Evolutionary conservation across 1,140 invertebrate species (phyloP).

Genomic region (Tetramorium simillimum): DNA sequence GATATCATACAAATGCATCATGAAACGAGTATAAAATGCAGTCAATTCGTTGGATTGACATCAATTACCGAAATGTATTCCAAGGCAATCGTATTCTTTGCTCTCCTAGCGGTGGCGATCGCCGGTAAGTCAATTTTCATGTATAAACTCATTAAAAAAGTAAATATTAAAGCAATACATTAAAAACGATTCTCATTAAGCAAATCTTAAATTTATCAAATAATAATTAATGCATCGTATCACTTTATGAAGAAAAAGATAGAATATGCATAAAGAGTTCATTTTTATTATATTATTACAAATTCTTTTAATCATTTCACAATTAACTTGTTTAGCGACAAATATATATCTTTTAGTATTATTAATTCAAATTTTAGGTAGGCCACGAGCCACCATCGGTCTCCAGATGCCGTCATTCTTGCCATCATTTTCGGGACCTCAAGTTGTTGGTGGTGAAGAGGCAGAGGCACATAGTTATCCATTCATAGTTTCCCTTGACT

Average conservation of each 20-base stretch:
- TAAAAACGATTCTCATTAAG: too few species aligned
- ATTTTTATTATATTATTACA: neutral
- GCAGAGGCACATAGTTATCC: slow-evolving; percentile 82
- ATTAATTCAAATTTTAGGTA: slow-evolving; percentile 26
- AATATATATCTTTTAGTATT: neutral
- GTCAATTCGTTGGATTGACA: neutral
- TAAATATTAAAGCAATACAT: neutral
- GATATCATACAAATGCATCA: slow-evolving; percentile 9
- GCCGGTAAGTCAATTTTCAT: slow-evolving; percentile 62
- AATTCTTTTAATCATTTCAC: neutral
- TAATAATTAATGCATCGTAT: too few species aligned
- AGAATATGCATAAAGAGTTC: neutral
- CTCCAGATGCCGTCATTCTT: neutral
- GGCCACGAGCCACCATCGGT: slow-evolving; percentile 41
- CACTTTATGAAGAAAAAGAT: too few species aligned
- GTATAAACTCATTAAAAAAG: neutral
- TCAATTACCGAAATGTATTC: slow-evolving; percentile 61
- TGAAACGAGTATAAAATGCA: slow-evolving; percentile 53
- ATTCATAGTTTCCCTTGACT: slow-evolving; percentile 84
- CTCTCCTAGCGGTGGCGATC: slow-evolving; percentile 36
- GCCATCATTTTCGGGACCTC: neutral
- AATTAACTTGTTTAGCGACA: neutral
- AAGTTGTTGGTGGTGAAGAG: slow-evolving; percentile 84
- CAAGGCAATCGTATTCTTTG: slow-evolving; percentile 48
- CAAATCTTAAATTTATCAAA: too few species aligned